Base-by-base conservation (phyloP, 2,113 vertebrate species). In the Anthoscopus minutus region DNA sequence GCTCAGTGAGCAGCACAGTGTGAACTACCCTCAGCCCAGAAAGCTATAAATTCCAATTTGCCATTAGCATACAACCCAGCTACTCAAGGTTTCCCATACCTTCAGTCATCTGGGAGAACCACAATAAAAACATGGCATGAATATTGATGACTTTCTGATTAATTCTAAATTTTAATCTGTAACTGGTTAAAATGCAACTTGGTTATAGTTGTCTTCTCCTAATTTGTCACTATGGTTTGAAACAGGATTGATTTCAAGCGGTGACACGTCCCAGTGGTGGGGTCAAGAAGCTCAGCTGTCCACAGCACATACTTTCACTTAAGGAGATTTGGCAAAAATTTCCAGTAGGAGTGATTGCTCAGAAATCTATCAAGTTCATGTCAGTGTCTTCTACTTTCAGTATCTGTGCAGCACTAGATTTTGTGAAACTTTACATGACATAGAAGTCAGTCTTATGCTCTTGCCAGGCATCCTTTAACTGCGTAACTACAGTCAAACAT, bases 1-100 rank as follows among this genome's bases (percentile, higher is more conserved):
- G 9, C 15, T 54, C 30, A 15, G 22, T 50, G 15, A 53, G 35
- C 16, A 86, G 4, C 31, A 22, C 23, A 62, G 7, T 0, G 0
- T 47, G n/a, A 86, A 47, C 20, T 47, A 14, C 10, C 20, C 6
- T 73, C 10, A 21, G 8, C 6, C 17, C 38, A 67, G 37, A 88
- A 90, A 65, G 11, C 6, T 45, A 33, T 14, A 48, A 48, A 73
- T 25, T 83, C 25, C 8, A 24, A 17, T 61, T 77, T 3, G 1
- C 13, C 35, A 50, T 10, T 20, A 64, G 10, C 15, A 58, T 38
- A 42, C 6, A 67, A 47, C 1, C 3, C 33, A 72, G 0, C 0
- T 69, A 48, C 8, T 37, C 6, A 24, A 37, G 5, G 10, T 51
- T 78, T 67, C 33, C 28, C 45, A 58, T 5, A 45, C 2, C 8